A percentile compares a stretch with the other conserved stretches of the same genome.
Evolutionary conservation across 2,888 invertebrate species (phyloP).

Genomic region (Corythucha ciliata): DNA sequence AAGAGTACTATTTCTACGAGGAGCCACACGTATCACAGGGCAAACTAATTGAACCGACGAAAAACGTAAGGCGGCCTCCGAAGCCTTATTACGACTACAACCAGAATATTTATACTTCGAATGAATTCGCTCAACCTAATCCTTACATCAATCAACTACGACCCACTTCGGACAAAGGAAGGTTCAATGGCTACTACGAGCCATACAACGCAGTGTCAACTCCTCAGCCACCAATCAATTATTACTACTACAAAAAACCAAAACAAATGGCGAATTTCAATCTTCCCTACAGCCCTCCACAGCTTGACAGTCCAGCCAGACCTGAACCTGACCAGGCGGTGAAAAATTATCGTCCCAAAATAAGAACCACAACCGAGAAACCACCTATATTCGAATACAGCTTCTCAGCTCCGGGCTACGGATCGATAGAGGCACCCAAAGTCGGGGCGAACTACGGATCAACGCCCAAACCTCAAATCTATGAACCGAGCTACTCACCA

Average conservation of each 20-base stretch:
- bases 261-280: constrained; percentile 38
- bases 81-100: constrained; percentile 15
- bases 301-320: neutral
- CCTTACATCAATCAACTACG: no score
- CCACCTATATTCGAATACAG: constrained; percentile 35
- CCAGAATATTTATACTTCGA: no score
- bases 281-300: constrained; percentile 40
- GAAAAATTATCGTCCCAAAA: neutral
- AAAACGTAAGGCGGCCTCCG: constrained; percentile 13
- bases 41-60: constrained; percentile 30
- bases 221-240: constrained; percentile 12
- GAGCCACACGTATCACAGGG: constrained; percentile 41
- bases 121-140: no score
- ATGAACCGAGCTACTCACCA: constrained; percentile 34
- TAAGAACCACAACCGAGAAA: constrained; percentile 26
- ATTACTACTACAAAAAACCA: constrained; percentile 16
- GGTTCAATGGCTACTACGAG: no score
- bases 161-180: no score
- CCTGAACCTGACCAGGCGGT: neutral
- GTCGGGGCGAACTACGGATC: constrained; percentile 42
- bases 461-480: constrained; percentile 44
- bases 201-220: no score
- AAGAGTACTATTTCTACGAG: constrained; percentile 57
- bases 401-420: constrained; percentile 34
- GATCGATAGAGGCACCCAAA: constrained; percentile 33